Evolutionary conservation across 2,113 vertebrate species (phyloP).

Genomic region (Pterocles gutturalis): DNA sequence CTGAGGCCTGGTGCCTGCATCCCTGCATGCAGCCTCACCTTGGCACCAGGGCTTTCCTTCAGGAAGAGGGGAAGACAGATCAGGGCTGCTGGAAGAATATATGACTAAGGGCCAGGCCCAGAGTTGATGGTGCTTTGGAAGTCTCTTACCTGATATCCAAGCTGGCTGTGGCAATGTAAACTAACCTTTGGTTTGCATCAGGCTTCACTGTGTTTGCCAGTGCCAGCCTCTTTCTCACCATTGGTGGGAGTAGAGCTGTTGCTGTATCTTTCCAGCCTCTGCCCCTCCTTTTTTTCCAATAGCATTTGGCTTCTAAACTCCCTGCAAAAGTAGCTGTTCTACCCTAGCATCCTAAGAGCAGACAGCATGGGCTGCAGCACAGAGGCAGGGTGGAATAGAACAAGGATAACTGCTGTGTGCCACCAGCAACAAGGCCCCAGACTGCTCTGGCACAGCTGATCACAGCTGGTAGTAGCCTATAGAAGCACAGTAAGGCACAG

Average conservation of each 20-base stretch:
- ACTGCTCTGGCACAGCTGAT: background rate
- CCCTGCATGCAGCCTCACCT: background rate
- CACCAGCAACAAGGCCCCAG: too few relatives aligned
- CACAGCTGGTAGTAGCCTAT: background rate
- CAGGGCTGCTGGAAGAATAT: background rate
- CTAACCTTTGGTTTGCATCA: background rate
- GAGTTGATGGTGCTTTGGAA: accelerated
- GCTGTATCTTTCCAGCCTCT: background rate
- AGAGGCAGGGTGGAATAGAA: background rate
- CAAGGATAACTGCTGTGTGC: background rate
- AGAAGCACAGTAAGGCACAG: background rate
- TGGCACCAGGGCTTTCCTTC: background rate
- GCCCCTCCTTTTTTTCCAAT: accelerated
- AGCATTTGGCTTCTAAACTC: background rate
- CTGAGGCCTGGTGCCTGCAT: background rate
- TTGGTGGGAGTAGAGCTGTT: background rate
- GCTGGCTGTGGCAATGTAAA: background rate
- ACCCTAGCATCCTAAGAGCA: background rate
- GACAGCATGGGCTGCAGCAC: background rate
- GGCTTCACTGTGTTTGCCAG: background rate
- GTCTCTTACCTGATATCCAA: accelerated
- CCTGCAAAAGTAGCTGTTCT: background rate
- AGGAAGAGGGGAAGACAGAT: background rate
- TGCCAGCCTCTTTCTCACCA: background rate
- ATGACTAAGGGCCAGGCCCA: accelerated